Percentiles rank a stretch among this genome's conserved stretches.
Conservation (phyloP, 2,113 vertebrate species). For the Chionomys nivalis region DNA sequence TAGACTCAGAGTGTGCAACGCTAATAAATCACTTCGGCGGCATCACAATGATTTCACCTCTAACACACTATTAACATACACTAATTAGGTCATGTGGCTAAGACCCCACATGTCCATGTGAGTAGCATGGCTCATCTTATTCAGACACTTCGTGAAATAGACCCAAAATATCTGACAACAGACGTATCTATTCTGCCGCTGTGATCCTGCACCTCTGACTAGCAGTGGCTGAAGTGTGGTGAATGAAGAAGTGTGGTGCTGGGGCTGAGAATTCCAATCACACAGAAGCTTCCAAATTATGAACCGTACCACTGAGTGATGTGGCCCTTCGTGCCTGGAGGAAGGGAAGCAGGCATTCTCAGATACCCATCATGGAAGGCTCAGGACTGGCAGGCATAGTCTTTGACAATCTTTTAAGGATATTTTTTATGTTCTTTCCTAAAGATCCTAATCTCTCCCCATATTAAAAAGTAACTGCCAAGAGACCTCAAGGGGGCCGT, state of each 20-base stretch:
- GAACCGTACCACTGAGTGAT: conserved; percentile 40
- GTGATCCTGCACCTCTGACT: neutral
- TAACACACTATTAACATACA: neutral
- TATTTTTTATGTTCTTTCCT: conserved; percentile 49
- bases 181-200: neutral
- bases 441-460: conserved; percentile 26
- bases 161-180: neutral
- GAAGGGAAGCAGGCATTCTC: conserved; percentile 52
- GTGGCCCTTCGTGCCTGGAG: conserved; percentile 14
- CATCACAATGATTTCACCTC: neutral
- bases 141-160: neutral
- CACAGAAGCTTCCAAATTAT: conserved; percentile 65
- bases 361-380: conserved; percentile 53
- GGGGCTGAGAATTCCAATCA: conserved; percentile 56
- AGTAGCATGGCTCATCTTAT: neutral
- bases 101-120: neutral
- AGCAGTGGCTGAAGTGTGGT: too few species aligned
- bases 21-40: neutral
- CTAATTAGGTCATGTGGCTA: neutral
- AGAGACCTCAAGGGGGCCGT: conserved; percentile 53
- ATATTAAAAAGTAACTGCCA: conserved; percentile 65
- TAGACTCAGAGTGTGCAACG: neutral
- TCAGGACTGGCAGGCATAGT: conserved; percentile 48
- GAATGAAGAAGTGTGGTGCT: conserved; percentile 7
- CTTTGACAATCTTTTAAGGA: conserved; percentile 61